A percentile compares a stretch with the other conserved stretches of the same genome.
Conservation (phyloP, 2,888 invertebrate species). For the Aphidoletes aphidimyza region DNA sequence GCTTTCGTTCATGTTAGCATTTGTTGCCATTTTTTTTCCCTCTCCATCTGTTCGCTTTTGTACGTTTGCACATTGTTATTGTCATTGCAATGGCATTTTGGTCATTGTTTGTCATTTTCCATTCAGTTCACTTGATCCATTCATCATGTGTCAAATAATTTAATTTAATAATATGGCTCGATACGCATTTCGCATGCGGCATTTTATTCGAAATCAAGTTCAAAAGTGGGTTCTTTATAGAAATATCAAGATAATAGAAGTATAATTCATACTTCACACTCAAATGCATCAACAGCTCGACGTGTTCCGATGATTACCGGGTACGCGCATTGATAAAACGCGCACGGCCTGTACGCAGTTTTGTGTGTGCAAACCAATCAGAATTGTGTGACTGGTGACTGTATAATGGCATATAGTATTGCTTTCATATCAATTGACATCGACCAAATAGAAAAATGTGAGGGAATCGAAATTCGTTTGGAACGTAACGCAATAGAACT, state of each 20-base stretch:
- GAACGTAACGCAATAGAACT: not conserved
- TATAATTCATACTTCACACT: constrained; percentile 25
- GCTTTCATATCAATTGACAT: too few relatives aligned
- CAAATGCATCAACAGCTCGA: not conserved
- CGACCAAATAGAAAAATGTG: too few relatives aligned
- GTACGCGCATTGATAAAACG: not conserved
- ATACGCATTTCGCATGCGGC: not conserved
- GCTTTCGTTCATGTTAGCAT: not conserved
- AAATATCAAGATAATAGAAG: not conserved
- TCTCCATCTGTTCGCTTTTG: not conserved
- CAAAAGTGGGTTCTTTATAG: not conserved
- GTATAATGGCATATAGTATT: too few relatives aligned
- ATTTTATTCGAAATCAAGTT: constrained; percentile 12
- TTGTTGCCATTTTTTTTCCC: not conserved
- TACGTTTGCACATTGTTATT: not conserved
- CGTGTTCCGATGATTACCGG: not conserved
- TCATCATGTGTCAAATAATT: constrained; percentile 33
- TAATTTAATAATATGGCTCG: constrained; percentile 25
- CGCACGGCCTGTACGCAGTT: too few relatives aligned
- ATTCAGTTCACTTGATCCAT: constrained; percentile 3
- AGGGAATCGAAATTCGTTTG: too few relatives aligned
- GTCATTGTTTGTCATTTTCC: constrained; percentile 10
- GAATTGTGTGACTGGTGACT: too few relatives aligned
- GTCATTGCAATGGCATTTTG: not conserved
- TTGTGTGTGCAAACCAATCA: too few relatives aligned